Percentiles rank a stretch among this genome's conserved stretches.
Evolutionary conservation across 1,140 invertebrate species (phyloP).

Genomic region (Ruditapes philippinarum): DNA sequence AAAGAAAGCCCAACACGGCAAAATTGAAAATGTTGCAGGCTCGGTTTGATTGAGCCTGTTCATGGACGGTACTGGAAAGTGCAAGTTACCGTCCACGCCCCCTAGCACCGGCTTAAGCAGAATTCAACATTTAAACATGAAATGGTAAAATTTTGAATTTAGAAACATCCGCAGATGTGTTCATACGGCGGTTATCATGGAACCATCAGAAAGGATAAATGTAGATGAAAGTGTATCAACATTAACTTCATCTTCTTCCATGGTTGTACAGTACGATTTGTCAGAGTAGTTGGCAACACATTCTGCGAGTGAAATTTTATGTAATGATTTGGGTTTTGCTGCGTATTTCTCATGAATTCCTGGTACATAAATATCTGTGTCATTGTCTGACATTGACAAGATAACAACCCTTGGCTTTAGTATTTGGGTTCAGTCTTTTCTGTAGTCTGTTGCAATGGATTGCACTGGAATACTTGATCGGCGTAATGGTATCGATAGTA

Average conservation of each 20-base stretch:
- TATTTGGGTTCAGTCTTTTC: conserved; percentile 25
- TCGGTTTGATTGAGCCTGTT: too few species aligned
- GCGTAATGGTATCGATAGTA: conserved; percentile 26
- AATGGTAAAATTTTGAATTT: too few species aligned
- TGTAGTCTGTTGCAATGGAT: conserved; percentile 43
- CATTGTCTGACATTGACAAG: not conserved
- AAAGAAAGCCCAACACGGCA: too few species aligned
- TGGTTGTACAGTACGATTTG: not conserved
- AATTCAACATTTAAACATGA: too few species aligned
- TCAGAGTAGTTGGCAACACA: conserved; percentile 1
- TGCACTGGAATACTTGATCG: conserved; percentile 11
- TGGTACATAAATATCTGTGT: conserved; percentile 14
- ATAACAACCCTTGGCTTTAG: conserved; percentile 25
- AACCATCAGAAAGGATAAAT: conserved; percentile 4
- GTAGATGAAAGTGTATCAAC: not conserved
- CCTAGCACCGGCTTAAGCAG: too few species aligned
- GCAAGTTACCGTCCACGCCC: too few species aligned
- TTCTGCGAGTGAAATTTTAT: conserved; percentile 12
- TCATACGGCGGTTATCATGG: too few species aligned
- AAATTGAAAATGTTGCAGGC: too few species aligned
- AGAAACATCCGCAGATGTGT: too few species aligned
- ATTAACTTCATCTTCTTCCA: conserved; percentile 7
- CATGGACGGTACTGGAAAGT: too few species aligned
- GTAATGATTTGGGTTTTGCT: conserved; percentile 31
- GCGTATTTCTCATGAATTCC: conserved; percentile 31